Evolutionary conservation across 2,113 vertebrate genomes (phyloP).

Genomic region (Sturnira hondurensis): DNA sequence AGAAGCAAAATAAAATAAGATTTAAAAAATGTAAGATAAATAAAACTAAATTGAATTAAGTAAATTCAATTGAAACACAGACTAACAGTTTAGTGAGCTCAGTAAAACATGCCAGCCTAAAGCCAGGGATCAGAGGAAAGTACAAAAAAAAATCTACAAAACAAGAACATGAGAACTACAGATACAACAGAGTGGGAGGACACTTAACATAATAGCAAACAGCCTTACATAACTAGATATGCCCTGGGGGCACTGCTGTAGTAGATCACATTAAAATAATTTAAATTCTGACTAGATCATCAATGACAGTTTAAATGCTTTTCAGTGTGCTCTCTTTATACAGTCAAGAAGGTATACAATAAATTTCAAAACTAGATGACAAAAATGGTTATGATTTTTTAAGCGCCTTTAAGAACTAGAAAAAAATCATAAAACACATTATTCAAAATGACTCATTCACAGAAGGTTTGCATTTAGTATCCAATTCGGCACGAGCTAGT

Average conservation of each 20-base stretch:
- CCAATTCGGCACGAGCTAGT: not conserved
- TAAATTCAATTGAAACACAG: slow-evolving; percentile 20
- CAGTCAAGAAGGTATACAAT: not conserved
- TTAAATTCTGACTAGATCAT: slow-evolving; percentile 2
- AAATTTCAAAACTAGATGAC: not conserved
- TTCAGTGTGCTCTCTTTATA: not conserved
- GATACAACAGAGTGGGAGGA: not conserved
- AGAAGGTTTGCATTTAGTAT: not conserved
- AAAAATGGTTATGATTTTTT: not conserved
- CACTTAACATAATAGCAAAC: slow-evolving; percentile 7
- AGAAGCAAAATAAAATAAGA: not conserved
- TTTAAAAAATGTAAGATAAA: not conserved
- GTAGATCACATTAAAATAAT: slow-evolving; percentile 20
- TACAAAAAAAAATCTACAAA: not conserved
- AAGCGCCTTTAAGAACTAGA: not conserved
- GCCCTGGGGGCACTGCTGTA: not conserved
- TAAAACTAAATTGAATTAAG: slow-evolving; percentile 34
- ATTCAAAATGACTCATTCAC: not conserved
- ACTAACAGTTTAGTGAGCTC: slow-evolving; percentile 4
- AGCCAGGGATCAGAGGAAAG: not conserved
- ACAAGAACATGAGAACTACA: not conserved
- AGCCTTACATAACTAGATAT: not conserved
- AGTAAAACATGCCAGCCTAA: not conserved
- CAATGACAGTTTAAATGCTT: not conserved
- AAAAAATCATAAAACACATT: not conserved